Evolutionary conservation across 92 coral and sea anemone species (phyloP), one percentile per base, ranked within the genome.

Genomic region (Siderastrea siderea): DNA sequence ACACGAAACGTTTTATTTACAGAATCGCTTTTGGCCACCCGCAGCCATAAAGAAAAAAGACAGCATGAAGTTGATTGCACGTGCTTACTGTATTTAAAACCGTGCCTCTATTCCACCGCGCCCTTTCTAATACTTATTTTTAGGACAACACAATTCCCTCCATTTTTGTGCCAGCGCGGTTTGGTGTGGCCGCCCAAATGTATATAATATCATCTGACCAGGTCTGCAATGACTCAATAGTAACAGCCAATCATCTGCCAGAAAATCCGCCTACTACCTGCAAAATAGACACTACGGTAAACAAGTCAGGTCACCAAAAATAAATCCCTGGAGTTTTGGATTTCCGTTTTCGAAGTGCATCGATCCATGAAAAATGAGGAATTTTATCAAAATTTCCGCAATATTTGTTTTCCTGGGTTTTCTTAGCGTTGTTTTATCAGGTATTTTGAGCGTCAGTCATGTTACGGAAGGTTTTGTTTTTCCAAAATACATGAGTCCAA

Each of bases 361-460:
- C 81, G 17, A 74, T 11, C 79, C 48, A 38, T 10, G 50, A 72
- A 51, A 38, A 64, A 84, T 82, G 86, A 58, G 48, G 53, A 69
- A 58, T 57, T 69, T 14, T 11, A 11, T 44, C 52, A 47, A 73
- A 9, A 62, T 50, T 50, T 84, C 49, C 43, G 14, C 58, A 38
- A 47, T 51, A n/a, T 72, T 83, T 74, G n/a, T 62, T 72, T 84
- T 52, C 44, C 7, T 84, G 38, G 16, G 43, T 38, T 61, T 74
- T 49, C 44, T 73, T 10, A 84, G 74, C 51, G 64, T 73, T 84
- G 74, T 63, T 84, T 62, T 49, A 6, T 47, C 87, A 84, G 87
- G 87, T 84, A 84, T 52, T 61, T 84, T 64, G 57, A 63, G 48
- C 50, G 15, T 48, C 55, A 38, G 53, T 44, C 72, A 7, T 60